These are phyloP conservation scores for Drosophila aldrichi DNA, from an alignment of 2,888 invertebrate species.

Conservation along the genomic window DNA sequence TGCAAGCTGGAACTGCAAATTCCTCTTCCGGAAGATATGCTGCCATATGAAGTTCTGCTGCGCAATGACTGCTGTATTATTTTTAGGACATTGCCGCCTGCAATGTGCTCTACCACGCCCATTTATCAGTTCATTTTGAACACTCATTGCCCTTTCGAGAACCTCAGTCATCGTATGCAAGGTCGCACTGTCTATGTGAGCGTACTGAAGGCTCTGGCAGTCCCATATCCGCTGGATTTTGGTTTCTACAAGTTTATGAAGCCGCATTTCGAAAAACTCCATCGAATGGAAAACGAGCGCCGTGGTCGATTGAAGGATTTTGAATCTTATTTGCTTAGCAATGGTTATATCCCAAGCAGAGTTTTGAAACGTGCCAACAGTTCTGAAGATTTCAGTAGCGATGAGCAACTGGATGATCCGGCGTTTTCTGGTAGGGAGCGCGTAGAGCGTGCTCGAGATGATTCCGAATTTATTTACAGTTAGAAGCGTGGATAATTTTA, in stretches of 20 bases:
- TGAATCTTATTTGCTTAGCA: constrained; percentile 14
- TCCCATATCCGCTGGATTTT: constrained; percentile 52
- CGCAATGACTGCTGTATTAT: constrained; percentile 27
- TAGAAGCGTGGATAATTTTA: neutral
- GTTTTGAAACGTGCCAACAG: neutral
- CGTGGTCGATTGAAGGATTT: constrained; percentile 4
- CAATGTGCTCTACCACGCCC: neutral
- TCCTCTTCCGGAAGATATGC: constrained; percentile 33
- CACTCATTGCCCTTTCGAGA: constrained; percentile 13
- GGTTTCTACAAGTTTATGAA: constrained; percentile 51
- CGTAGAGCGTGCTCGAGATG: constrained; percentile 24
- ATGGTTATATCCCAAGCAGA: constrained; percentile 27
- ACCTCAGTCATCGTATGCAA: constrained; percentile 23
- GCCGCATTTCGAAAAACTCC: constrained; percentile 48
- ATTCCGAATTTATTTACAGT: neutral
- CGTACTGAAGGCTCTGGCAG: constrained; percentile 24
- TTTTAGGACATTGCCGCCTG: constrained; percentile 27
- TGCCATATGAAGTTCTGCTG: constrained; percentile 33
- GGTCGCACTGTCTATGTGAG: constrained; percentile 63
- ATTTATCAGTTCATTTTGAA: constrained; percentile 44
- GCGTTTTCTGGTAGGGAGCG: constrained; percentile 1
- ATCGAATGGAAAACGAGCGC: constrained; percentile 23
- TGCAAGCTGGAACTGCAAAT: constrained; percentile 57
- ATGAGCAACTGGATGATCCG: constrained; percentile 24
- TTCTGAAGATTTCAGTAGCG: constrained; percentile 17